Percentiles rank a stretch among this genome's conserved stretches.
Conservation (phyloP, 1,140 invertebrate species). For the Bombus waltoni region DNA sequence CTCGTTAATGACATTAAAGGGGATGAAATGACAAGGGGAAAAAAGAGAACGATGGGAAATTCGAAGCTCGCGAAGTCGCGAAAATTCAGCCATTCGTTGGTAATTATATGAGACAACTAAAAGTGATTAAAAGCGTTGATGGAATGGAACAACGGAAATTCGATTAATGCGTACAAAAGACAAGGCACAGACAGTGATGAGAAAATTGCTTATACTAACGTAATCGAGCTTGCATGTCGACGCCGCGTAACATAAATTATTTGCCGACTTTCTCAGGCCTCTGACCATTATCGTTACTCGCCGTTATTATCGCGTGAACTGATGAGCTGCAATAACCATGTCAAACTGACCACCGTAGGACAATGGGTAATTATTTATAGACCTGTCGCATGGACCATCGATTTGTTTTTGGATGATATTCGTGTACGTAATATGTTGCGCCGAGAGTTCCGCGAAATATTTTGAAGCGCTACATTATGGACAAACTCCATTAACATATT, state of each 20-base stretch:
- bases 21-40: too few relatives aligned
- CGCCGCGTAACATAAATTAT: constrained; percentile 14
- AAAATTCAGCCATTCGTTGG: not conserved
- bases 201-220: constrained; percentile 14
- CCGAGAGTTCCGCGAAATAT: not conserved
- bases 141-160: constrained; percentile 32
- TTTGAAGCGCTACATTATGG: not conserved
- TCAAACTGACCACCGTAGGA: constrained; percentile 3
- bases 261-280: constrained; percentile 15
- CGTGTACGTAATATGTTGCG: not conserved
- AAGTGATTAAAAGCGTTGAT: not conserved
- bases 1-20: not conserved
- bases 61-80: not conserved
- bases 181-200: not conserved
- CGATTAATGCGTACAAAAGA: constrained; percentile 27
- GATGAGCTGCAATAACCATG: constrained; percentile 28
- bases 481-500: not conserved
- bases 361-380: constrained; percentile 33
- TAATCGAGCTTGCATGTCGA: constrained; percentile 1
- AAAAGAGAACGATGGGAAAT: too few relatives aligned
- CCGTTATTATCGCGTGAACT: constrained; percentile 6
- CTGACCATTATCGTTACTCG: not conserved
- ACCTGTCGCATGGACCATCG: not conserved
- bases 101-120: not conserved
- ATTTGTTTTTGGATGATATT: not conserved